These are phyloP conservation scores for Tupaia chinensis DNA, from an alignment of 2,113 vertebrate genomes.

Conservation along the genomic window DNA sequence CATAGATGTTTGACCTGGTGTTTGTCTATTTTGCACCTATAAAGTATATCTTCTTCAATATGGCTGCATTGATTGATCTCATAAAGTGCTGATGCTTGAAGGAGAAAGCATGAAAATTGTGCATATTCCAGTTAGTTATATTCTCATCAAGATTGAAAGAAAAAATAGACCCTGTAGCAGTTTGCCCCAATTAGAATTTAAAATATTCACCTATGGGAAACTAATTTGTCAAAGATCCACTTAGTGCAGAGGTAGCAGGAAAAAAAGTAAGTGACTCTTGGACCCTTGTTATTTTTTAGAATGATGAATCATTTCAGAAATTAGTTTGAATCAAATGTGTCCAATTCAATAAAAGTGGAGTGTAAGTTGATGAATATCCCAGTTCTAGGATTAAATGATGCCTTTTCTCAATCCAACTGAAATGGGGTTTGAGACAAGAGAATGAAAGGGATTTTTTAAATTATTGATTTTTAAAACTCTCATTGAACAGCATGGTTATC, in stretches of 20 bases:
- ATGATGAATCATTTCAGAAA: background rate
- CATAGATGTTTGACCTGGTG: slow-evolving; percentile 52
- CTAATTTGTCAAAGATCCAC: background rate
- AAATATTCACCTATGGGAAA: background rate
- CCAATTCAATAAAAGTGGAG: background rate
- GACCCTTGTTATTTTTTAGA: slow-evolving; percentile 19
- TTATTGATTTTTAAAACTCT: background rate
- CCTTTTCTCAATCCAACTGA: background rate
- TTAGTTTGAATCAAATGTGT: background rate
- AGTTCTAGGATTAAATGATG: background rate
- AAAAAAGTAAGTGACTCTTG: background rate
- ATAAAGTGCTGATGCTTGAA: background rate
- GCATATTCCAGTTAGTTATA: background rate
- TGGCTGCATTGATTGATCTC: background rate
- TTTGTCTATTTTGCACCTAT: slow-evolving; percentile 40
- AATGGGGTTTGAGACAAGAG: background rate
- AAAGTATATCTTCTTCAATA: slow-evolving; percentile 31
- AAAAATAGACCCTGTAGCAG: background rate
- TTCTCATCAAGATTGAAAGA: background rate
- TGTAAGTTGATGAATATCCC: background rate
- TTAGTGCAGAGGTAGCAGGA: background rate
- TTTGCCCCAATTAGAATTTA: background rate
- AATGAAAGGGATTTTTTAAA: background rate
- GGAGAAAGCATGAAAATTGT: background rate
- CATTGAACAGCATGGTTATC: background rate